Evolutionary conservation across 2,888 invertebrate species (phyloP), one percentile per base, ranked within the genome.

Genomic region (Linnaemya vulpina): DNA sequence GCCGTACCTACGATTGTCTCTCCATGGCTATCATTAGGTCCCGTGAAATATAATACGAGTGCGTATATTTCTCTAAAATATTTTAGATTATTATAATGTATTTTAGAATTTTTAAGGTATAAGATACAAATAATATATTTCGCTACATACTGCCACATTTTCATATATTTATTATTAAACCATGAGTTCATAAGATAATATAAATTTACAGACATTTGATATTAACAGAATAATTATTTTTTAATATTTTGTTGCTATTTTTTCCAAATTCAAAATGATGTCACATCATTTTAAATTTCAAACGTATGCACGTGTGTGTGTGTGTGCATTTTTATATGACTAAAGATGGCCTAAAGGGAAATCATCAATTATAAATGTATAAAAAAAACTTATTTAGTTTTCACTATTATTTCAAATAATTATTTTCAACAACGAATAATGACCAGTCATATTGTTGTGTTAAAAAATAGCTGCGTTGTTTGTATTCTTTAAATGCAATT

Each of bases 21-120:
- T 67, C 67, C 55, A 55, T 86, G 80, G 65, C 73, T 63, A n/a
- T 73, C 55, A 13, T 58, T 40, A 82, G 87, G 87, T 87, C 87
- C 87, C 88, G 87, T 85, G 76, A 60, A 53, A 82, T 58, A 15
- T 55, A 10, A 60, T 77, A 73, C 79, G 86, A 89, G 87, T 88
- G 91, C 89, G 89, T 91, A 91, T 88, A n/a, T n/a, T n/a, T n/a
- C n/a, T n/a, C n/a, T n/a, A 91, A 38, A 63, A 25, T 10, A 38
- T 51, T 60, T 49, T 60, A 30, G 2, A 3, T n/a, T 46, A 46
- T n/a, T 46, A 15, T 13, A 2, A n/a, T 1, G 15, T 3, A 46
- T 30, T 30, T 30, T 5, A 30, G 30, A 30, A 30, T 30, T 30
- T 3, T 3, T 30, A 30, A 30, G 30, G 5, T n/a, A 30, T 30